Conservation (phyloP, 2,888 invertebrate genomes). For the Zhengitettix transpicula region DNA sequence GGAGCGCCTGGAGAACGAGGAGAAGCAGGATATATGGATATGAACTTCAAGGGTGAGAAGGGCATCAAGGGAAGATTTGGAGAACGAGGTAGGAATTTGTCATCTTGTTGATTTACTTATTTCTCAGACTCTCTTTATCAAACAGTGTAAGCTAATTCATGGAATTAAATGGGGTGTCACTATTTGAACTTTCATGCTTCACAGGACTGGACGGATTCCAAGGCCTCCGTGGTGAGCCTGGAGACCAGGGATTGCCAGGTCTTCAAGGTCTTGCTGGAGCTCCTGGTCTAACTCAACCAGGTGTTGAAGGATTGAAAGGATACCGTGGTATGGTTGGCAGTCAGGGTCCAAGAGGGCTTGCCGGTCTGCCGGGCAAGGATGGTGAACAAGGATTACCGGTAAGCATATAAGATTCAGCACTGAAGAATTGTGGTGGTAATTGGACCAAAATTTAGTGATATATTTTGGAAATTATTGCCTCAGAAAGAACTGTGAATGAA, state of each 20-base stretch:
- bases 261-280: slow-evolving; percentile 32
- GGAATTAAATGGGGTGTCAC: no score
- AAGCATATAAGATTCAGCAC: slow-evolving; percentile 2
- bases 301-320: slow-evolving; percentile 19
- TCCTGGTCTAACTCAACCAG: slow-evolving; percentile 24
- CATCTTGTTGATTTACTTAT: no score
- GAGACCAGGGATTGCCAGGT: slow-evolving; percentile 24
- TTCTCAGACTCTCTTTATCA: no score
- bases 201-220: slow-evolving; percentile 17
- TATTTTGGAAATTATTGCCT: no score
- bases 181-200: no score
- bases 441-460: background rate
- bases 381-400: slow-evolving; percentile 18
- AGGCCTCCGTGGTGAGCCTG: slow-evolving; percentile 28
- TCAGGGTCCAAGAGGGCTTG: slow-evolving; percentile 19
- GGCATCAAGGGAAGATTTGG: slow-evolving; percentile 26
- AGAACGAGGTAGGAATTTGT: slow-evolving; percentile 12
- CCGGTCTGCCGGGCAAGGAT: slow-evolving; percentile 19
- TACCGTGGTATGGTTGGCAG: slow-evolving; percentile 20
- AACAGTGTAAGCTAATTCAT: no score
- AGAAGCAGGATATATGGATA: slow-evolving; percentile 14
- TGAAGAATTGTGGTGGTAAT: background rate
- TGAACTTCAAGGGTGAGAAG: slow-evolving; percentile 22
- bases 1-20: slow-evolving; percentile 26
- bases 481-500: no score